Evolutionary conservation across 1,140 invertebrate genomes (phyloP).

Genomic region (Drosophila santomea): DNA sequence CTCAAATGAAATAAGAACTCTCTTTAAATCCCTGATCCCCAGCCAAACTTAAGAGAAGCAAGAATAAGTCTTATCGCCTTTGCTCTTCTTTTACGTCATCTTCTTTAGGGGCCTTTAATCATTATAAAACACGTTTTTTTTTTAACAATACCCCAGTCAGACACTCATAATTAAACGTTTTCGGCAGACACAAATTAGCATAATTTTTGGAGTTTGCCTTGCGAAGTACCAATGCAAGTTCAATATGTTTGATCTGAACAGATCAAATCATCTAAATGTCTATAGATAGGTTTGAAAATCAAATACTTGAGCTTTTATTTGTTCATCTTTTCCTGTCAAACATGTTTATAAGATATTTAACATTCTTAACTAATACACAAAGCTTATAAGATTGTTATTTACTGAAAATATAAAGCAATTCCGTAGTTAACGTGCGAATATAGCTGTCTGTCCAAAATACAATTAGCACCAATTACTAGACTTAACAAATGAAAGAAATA

Average conservation of each 20-base stretch:
- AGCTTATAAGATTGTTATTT: too few species aligned
- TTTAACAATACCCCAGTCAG: slow-evolving; percentile 14
- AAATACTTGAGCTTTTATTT: too few species aligned
- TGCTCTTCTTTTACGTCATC: slow-evolving; percentile 24
- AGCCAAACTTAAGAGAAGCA: not conserved
- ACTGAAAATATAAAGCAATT: too few species aligned
- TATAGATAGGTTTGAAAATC: too few species aligned
- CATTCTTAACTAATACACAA: too few species aligned
- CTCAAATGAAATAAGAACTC: not conserved
- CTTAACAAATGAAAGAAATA: not conserved
- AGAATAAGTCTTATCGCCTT: not conserved
- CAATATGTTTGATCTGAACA: not conserved
- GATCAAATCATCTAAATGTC: not conserved
- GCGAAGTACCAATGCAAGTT: not conserved
- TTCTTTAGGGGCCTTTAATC: slow-evolving; percentile 9
- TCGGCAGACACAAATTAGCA: slow-evolving; percentile 25
- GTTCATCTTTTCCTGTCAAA: too few species aligned
- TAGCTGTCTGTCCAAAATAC: too few species aligned
- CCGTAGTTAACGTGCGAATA: too few species aligned
- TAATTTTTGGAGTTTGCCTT: slow-evolving; percentile 2
- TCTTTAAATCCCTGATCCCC: not conserved
- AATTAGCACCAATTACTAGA: too few species aligned
- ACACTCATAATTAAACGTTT: slow-evolving; percentile 18
- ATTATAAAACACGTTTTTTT: slow-evolving; percentile 34
- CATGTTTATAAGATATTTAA: too few species aligned